Base-by-base conservation (phyloP, 2,113 vertebrate genomes). In the Excalfactoria chinensis region DNA sequence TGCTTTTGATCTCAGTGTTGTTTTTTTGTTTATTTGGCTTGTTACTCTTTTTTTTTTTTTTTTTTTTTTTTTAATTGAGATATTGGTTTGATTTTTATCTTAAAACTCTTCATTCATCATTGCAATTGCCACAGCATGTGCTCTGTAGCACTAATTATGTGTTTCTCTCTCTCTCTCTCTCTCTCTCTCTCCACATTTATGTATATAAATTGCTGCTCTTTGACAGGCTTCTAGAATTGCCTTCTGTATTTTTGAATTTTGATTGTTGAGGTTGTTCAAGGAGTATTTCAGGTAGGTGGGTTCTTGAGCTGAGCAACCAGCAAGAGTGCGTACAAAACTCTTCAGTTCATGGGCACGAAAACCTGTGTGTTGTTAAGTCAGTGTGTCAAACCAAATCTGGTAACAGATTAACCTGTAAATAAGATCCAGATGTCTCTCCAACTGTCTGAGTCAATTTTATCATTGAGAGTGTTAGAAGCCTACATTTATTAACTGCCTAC, bases 351-450 rank as follows among this genome's bases (percentile, higher is more conserved):
- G 84, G 82, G 60, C 35, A 1, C 40, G 35, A 75, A 92, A 76
- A 90, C 16, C 30, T 67, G 34, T 92, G 32, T 55, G 25, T 25
- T 84, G 32, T 30, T 84, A 89, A 87, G 77, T 92, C 81, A 84
- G 70, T 87, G 63, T 92, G 81, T 90, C 81, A 90, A 19, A 86
- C 77, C 67, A 94, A 70, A 94, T 95, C 63, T 95, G 63, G 77
- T 89, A 89, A 89, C 77, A 92, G 93, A 94, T 94, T 90, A 95
- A 94, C 90, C 84, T 94, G 86, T 82, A 90, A 96, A 86, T 3
- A 11, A 84, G 86, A 93, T 73, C 37, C 49, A 92, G 84, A 40
- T 96, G 37, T 44, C 14, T 34, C 23, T 87, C 67, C 68, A 74
- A 62, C 82, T 88, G 77, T 75, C 88, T 86, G 70, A 92, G 84